Evolutionary conservation across 37 sponge, comb jelly and placozoan species (phyloP).

Genomic region (Amphimedon queenslandica): DNA sequence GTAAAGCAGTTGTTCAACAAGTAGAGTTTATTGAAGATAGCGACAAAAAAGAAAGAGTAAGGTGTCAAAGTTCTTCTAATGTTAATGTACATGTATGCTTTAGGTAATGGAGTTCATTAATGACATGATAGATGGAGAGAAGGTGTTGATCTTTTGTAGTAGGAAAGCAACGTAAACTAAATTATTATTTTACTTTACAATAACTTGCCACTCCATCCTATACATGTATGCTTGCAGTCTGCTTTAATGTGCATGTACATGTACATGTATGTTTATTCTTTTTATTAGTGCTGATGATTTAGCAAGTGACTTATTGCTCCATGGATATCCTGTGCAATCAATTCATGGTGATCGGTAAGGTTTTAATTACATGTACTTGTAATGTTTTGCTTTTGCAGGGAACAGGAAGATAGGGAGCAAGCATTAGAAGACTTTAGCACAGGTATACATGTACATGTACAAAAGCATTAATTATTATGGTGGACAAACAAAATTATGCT

Average conservation of each 20-base stretch:
- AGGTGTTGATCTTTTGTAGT: conserved; percentile 72
- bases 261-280: too few relatives aligned
- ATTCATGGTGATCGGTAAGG: conserved; percentile 87
- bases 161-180: conserved; percentile 85
- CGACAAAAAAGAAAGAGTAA: conserved; percentile 74
- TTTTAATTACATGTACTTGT: background rate
- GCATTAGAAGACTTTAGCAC: conserved; percentile 92
- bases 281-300: conserved; percentile 92
- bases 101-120: conserved; percentile 67
- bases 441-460: conserved; percentile 50
- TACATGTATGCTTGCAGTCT: background rate
- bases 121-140: conserved; percentile 56
- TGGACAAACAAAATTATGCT: too few relatives aligned
- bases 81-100: background rate
- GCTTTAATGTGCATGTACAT: background rate
- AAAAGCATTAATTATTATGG: too few relatives aligned
- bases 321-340: conserved; percentile 63
- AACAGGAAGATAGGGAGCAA: conserved; percentile 92
- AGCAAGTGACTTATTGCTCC: conserved; percentile 70
- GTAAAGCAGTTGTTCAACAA: conserved; percentile 77
- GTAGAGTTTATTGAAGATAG: conserved; percentile 75
- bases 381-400: conserved; percentile 36
- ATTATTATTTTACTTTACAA: too few relatives aligned
- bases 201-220: too few relatives aligned
- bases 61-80: background rate